phyloP scores from a whole-genome alignment of 2,888 invertebrate genomes.

The Lycophotia porphyrea region DNA sequence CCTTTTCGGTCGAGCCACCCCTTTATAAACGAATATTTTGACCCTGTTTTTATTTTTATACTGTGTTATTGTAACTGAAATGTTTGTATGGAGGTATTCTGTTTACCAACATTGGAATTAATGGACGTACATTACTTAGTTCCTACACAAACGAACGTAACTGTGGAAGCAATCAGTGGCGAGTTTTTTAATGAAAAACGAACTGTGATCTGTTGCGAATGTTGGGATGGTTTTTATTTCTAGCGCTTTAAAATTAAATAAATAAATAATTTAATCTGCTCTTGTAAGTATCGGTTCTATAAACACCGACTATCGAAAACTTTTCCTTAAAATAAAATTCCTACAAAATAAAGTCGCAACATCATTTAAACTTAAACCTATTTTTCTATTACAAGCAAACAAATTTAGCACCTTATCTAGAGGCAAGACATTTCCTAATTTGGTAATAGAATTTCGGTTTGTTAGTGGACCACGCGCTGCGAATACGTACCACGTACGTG shows the following conservation, averaged over 20 bases:
- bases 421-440: slow-evolving; percentile 84
- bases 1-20: slow-evolving; percentile 84
- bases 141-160: slow-evolving; percentile 24
- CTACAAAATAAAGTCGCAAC: background rate
- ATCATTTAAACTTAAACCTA: slow-evolving; percentile 41
- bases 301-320: background rate
- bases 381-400: slow-evolving; percentile 54
- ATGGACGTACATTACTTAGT: slow-evolving; percentile 56
- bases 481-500: slow-evolving; percentile 85
- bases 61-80: slow-evolving; percentile 68
- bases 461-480: slow-evolving; percentile 83
- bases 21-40: slow-evolving; percentile 81
- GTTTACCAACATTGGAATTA: slow-evolving; percentile 63
- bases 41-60: slow-evolving; percentile 76
- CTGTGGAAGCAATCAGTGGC: slow-evolving; percentile 35
- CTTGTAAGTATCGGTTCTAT: background rate
- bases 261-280: background rate
- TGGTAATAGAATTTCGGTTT: slow-evolving; percentile 87
- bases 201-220: slow-evolving; percentile 26
- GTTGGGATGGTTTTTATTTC: background rate
- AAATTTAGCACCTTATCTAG: slow-evolving; percentile 67
- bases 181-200: slow-evolving; percentile 33
- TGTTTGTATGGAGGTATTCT: slow-evolving; percentile 64
- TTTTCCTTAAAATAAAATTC: background rate
- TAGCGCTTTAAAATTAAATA: background rate